Evolutionary conservation across 2,113 vertebrate species (phyloP), one percentile per base, ranked within the genome.

Genomic region (cat (Felis catus)): DNA sequence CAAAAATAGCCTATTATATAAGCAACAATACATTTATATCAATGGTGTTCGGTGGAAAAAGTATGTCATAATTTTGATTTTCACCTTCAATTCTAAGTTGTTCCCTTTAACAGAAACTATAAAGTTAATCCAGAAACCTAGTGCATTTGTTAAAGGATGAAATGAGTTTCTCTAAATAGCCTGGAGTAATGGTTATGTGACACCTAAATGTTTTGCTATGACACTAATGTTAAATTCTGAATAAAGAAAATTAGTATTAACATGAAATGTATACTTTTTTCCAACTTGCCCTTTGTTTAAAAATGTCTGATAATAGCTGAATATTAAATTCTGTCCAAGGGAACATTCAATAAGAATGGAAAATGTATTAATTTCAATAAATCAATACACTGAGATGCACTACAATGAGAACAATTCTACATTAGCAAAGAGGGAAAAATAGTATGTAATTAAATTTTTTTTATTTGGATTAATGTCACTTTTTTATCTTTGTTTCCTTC

Each of bases 401-500:
- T 78, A 73, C 73, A 58, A 29, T 36, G 11, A 94, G 8, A 92
- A 51, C 14, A 80, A 86, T 51, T 86, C 23, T 39, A 55, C 2
- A 65, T 27, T 83, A 83, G 29, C 73, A 39, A 93, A 48, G 39
- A 16, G 15, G 9, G 8, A 41, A 73, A 58, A 74, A n/a, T 23
- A 93, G 63, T 29, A 70, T 15, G 10, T 31, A 63, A 85, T 71
- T 84, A 39, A 78, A 82, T 25, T 66, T 70, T 68, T 65, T 16
- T n/a, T 15, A 74, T 73, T 65, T 74, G 25, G 6, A 82, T 71
- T 87, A 61, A 1, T 83, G 73, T 31, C 48, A 70, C 11, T 41
- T 68, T 94, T 76, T 89, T 89, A 58, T n/a, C 70, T 85, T 48
- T 33, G 18, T 80, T 97, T 39, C 63, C 63, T 27, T 95, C 36